Evolutionary conservation across 2,797 vertebrate genomes (phyloP).

Genomic region (Channallabes apus): DNA sequence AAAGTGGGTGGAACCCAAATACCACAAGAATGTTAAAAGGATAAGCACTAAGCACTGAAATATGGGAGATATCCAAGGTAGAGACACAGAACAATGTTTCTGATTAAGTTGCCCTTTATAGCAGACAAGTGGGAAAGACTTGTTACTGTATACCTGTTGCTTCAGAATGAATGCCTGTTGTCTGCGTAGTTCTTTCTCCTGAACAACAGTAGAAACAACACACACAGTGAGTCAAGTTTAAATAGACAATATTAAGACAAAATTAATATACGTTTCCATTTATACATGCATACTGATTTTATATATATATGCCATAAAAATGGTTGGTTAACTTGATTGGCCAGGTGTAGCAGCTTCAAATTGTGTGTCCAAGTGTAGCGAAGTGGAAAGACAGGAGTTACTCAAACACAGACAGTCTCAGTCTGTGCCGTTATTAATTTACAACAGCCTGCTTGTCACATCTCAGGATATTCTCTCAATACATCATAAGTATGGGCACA

Average conservation of each 20-base stretch:
- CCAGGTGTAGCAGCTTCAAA: constrained; percentile 1
- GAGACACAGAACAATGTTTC: constrained; percentile 18
- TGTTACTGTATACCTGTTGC: constrained; percentile 81
- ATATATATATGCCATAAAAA: too few relatives aligned
- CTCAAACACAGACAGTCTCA: not conserved
- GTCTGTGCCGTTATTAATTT: constrained; percentile 9
- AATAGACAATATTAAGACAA: not conserved
- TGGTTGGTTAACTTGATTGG: not conserved
- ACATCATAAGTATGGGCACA: not conserved
- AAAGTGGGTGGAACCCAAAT: constrained; percentile 22
- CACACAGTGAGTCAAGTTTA: not conserved
- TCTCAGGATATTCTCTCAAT: not conserved
- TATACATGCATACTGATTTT: too few relatives aligned
- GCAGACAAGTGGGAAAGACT: constrained; percentile 28
- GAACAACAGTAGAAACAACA: constrained; percentile 32
- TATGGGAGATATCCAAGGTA: constrained; percentile 15
- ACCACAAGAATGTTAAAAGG: constrained; percentile 26
- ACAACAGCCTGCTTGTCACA: not conserved
- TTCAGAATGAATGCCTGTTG: constrained; percentile 91
- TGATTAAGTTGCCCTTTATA: constrained; percentile 30
- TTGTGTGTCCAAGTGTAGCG: not conserved
- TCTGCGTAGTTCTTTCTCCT: constrained; percentile 93
- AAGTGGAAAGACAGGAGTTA: constrained; percentile 20
- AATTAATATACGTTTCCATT: too few relatives aligned
- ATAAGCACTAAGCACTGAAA: constrained; percentile 18